Evolutionary conservation across 2,797 vertebrate species (phyloP), one percentile per base, ranked within the genome.

Genomic region (Neostethus bicornis): DNA sequence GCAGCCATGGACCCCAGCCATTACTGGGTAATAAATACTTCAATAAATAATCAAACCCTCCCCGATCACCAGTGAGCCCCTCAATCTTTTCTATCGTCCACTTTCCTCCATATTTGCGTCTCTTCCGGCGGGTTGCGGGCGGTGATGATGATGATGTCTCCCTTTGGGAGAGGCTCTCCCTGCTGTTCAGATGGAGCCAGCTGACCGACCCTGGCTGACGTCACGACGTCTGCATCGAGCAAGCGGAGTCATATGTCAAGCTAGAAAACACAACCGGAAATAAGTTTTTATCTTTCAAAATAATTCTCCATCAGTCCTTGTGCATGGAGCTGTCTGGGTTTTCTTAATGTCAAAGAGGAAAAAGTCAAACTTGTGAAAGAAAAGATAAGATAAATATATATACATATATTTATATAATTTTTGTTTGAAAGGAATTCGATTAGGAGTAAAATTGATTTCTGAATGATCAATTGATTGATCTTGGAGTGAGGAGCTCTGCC

Each of bases 131-230:
- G 61, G 63, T 61, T 32, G 73, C 75, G 73, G 76, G 63, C 66
- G 80, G 78, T 64, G 78, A 38, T 77, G 81, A 69, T 81, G 81
- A 75, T 85, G 87, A 82, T 85, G 82, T 84, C 82, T 71, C 86
- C 79, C 79, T 47, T 16, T 84, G 87, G 83, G 88, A 87, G 87
- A 85, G 88, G 83, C 86, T 86, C 87, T 83, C 80, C 56, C 77
- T 78, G 79, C 75, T 52, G 67, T 61, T 81, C 73, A 28, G 85
- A 86, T 80, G 80, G 81, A 70, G 86, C 85, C 87, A 87, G 87
- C 85, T 92, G 91, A 90, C 88, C 79, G 68, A 73, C 25, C 54
- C 74, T 35, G 63, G 64, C 8, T 92, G 89, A 93, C 90, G 91
- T 90, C 91, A 92, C 84, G 35, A 39, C 61, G 85, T 83, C 90